These are phyloP conservation scores for Melinaea menophilus DNA, from an alignment of 2,888 invertebrate genomes.

Conservation along the genomic window DNA sequence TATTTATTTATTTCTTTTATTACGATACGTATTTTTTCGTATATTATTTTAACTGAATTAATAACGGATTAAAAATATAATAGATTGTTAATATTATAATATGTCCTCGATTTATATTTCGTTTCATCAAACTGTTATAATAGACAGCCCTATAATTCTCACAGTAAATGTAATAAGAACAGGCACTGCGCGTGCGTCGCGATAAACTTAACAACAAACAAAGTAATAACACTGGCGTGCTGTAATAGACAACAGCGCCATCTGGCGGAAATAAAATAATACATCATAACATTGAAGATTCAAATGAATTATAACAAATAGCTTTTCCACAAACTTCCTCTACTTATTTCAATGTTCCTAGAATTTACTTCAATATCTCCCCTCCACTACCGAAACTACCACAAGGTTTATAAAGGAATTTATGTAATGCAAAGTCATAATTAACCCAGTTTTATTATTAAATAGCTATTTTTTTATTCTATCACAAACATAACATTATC, in stretches of 20 bases:
- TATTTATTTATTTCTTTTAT: no score
- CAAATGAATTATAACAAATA: background rate
- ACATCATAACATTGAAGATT: background rate
- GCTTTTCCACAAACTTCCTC: background rate
- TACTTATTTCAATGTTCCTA: background rate
- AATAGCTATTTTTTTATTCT: background rate
- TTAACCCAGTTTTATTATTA: background rate
- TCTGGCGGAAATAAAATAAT: constrained; percentile 52
- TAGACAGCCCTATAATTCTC: constrained; percentile 37
- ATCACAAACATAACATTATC: constrained; percentile 14
- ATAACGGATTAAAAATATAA: no score
- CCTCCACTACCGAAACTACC: no score
- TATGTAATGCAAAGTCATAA: no score
- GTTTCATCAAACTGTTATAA: constrained; percentile 17
- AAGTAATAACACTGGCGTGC: constrained; percentile 41
- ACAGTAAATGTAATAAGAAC: constrained; percentile 58
- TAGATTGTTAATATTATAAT: background rate
- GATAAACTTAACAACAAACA: constrained; percentile 53
- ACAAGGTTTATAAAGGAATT: no score
- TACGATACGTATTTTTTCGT: no score
- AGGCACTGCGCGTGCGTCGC: constrained; percentile 49
- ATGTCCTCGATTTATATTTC: background rate
- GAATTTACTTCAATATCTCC: no score
- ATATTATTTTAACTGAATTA: no score
- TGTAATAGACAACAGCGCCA: constrained; percentile 47